Evolutionary conservation across 2,888 invertebrate genomes (phyloP), one percentile per base, ranked within the genome.

Genomic region (Troides aeacus): DNA sequence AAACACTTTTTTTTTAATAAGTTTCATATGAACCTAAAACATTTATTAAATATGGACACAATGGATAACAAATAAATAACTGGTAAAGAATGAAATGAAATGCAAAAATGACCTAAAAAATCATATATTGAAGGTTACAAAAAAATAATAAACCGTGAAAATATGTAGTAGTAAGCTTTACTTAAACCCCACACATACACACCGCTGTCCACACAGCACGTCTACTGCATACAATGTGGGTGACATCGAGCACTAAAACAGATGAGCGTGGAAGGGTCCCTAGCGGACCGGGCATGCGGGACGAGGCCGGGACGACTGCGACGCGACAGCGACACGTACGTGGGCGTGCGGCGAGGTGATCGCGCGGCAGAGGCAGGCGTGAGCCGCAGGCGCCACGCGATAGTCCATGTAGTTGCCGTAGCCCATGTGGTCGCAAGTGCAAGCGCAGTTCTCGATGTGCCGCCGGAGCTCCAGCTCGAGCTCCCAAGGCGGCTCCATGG

Each of bases 351-450:
- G 92, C 79, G 91, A 91, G 81, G 90, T 90, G 87, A 92, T 88
- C 78, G 92, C 92, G 83, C 92, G 91, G 84, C 92, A 92, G 77
- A 91, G 84, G 82, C 92, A 92, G 83, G 89, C 90, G 84, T 91
- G 90, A 77, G 89, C 89, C 76, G 86, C 87, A 80, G 91, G 88
- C 79, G 90, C 87, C 89, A 96, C 96, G 95, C 97, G 97, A 93
- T 97, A 97, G 93, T 97, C 97, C 95, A 97, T 95, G 88, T 95
- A 97, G 93, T 97, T 97, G 81, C 97, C 97, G 93, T 97, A 97
- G 86, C 97, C 97, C 96, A 97, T 96, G 94, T 97, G 97, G 94
- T 97, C 97, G 94, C 97, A 97, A 81, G 97, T 96, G 93, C 97
- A 97, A 79, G 96, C 95, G 93, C 97, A 97, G 87, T 95, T 95